phyloP scores from a whole-genome alignment of 1,140 invertebrate genomes.

The Capitella teleta region DNA sequence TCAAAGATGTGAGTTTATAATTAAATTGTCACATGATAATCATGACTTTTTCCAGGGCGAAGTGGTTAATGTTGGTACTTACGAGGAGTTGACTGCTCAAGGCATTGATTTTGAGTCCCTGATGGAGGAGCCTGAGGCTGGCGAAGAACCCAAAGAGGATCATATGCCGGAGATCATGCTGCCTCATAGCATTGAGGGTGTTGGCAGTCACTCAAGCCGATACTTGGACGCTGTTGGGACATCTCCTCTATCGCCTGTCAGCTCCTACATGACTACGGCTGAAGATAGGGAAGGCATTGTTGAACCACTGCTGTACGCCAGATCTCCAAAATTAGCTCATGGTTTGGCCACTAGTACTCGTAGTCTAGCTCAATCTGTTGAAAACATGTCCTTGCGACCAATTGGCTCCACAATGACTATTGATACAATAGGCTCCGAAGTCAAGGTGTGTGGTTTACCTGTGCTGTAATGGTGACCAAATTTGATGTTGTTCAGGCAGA shows the following conservation, averaged over 20 bases:
- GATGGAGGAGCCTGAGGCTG: neutral
- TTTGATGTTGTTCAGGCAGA: neutral
- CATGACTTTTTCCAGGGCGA: slow-evolving; percentile 20
- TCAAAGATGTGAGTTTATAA: slow-evolving; percentile 6
- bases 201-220: too few relatives aligned
- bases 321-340: too few relatives aligned
- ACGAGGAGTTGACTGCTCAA: slow-evolving; percentile 34
- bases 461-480: neutral
- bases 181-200: too few relatives aligned
- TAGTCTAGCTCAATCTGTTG: too few relatives aligned
- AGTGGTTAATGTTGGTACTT: slow-evolving; percentile 35
- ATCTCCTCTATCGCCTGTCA: too few relatives aligned
- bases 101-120: slow-evolving; percentile 44
- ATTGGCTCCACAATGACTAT: too few relatives aligned
- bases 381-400: too few relatives aligned
- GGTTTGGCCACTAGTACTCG: too few relatives aligned
- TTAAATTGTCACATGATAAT: slow-evolving; percentile 2
- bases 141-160: neutral
- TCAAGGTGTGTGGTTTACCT: neutral
- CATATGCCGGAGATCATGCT: neutral
- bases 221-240: too few relatives aligned
- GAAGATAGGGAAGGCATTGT: too few relatives aligned
- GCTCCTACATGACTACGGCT: too few relatives aligned
- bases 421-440: neutral
- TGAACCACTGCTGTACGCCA: too few relatives aligned